Evolutionary conservation across 1,140 invertebrate species (phyloP).

Genomic region (Pygmarrhopalites habei): DNA sequence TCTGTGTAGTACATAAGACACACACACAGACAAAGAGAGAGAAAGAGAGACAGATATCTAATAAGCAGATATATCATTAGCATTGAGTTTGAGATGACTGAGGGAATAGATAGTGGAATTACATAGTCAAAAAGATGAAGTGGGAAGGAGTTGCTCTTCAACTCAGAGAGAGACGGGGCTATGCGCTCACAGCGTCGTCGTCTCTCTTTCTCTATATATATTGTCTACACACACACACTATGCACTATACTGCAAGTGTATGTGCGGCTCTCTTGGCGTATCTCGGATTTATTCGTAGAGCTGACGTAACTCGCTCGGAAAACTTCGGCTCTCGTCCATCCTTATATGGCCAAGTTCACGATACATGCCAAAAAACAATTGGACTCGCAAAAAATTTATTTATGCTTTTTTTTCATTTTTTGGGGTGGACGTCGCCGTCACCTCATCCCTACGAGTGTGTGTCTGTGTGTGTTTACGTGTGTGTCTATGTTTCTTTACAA

Average conservation of each 20-base stretch:
- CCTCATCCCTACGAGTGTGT: constrained; percentile 12
- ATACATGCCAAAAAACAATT: constrained; percentile 33
- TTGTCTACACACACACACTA: too few species aligned
- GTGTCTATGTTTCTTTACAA: background rate
- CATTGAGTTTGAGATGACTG: too few species aligned
- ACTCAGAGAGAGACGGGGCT: too few species aligned
- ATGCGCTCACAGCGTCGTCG: constrained; percentile 28
- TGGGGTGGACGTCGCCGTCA: constrained; percentile 16
- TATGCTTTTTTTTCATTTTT: constrained; percentile 29
- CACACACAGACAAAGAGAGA: too few species aligned
- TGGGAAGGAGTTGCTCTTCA: constrained; percentile 6
- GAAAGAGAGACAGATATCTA: too few species aligned
- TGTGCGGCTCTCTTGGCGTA: too few species aligned
- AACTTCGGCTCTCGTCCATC: constrained; percentile 38
- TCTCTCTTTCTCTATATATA: too few species aligned
- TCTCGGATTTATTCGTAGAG: constrained; percentile 39
- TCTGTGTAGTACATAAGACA: too few species aligned
- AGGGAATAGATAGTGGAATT: background rate
- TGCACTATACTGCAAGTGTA: too few species aligned
- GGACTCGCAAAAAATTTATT: constrained; percentile 28
- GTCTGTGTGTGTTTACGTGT: too few species aligned
- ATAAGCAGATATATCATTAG: too few species aligned
- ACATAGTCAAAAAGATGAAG: background rate
- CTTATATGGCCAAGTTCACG: constrained; percentile 39
- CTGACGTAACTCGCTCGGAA: constrained; percentile 39